These are phyloP conservation scores for Zaprionus inermis DNA, from an alignment of 1,140 invertebrate genomes.

Conservation along the genomic window DNA sequence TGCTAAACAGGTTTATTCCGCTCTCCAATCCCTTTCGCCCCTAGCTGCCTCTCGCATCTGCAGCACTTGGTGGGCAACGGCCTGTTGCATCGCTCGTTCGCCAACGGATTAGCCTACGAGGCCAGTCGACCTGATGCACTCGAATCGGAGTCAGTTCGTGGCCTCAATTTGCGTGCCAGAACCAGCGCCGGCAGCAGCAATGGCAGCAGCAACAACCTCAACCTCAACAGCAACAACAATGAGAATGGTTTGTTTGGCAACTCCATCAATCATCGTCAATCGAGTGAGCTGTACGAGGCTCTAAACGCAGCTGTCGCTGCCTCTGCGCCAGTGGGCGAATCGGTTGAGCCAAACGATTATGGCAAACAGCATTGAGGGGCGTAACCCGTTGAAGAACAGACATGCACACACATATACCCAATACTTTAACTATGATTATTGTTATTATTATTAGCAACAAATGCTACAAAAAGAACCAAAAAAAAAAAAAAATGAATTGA, in stretches of 20 bases:
- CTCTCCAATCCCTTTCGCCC: slow-evolving; percentile 17
- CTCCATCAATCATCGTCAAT: slow-evolving; percentile 66
- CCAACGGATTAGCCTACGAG: slow-evolving; percentile 43
- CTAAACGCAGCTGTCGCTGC: slow-evolving; percentile 45
- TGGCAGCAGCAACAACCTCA: neutral
- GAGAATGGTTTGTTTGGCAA: slow-evolving; percentile 51
- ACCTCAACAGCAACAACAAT: slow-evolving; percentile 30
- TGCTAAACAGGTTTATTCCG: neutral
- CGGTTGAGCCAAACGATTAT: slow-evolving; percentile 66
- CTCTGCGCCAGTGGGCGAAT: slow-evolving; percentile 21
- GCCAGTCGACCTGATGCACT: slow-evolving; percentile 35
- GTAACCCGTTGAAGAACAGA: neutral
- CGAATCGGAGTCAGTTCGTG: slow-evolving; percentile 24
- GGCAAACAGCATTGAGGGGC: slow-evolving; percentile 70
- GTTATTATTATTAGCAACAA: slow-evolving; percentile 59
- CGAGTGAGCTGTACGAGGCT: slow-evolving; percentile 74
- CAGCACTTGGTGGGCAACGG: slow-evolving; percentile 84
- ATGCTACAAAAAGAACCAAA: slow-evolving; percentile 71
- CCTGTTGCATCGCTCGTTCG: slow-evolving; percentile 52
- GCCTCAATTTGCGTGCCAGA: slow-evolving; percentile 27
- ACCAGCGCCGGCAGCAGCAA: slow-evolving; percentile 8
- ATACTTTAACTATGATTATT: neutral
- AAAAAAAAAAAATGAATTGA: slow-evolving; percentile 50
- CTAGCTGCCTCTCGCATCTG: slow-evolving; percentile 85
- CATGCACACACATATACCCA: neutral